Evolutionary conservation across 2,888 invertebrate genomes (phyloP).

Genomic region (Megalurothrips usitatus): DNA sequence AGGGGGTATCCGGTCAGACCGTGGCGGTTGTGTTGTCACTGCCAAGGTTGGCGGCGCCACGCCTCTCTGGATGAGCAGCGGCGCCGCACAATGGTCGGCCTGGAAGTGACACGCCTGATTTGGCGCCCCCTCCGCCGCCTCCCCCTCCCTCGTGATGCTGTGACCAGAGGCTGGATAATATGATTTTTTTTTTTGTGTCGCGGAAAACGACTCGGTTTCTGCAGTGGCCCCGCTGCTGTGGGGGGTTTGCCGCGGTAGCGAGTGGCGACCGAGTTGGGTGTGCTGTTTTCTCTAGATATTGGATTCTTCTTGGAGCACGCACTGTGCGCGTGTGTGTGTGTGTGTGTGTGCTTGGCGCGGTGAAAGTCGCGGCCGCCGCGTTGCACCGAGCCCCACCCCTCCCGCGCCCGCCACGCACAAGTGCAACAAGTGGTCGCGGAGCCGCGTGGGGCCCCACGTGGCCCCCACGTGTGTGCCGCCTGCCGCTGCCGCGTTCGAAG

Average conservation of each 20-base stretch:
- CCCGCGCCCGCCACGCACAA: not conserved
- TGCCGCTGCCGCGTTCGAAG: not conserved
- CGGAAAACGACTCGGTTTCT: no score
- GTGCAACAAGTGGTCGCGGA: not conserved
- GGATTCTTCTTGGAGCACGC: no score
- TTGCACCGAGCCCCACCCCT: not conserved
- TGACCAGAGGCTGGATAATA: no score
- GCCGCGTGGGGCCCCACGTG: not conserved
- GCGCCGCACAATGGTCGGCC: no score
- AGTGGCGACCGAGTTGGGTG: no score
- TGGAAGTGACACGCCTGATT: not conserved
- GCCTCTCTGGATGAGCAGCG: no score
- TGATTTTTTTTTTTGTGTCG: no score
- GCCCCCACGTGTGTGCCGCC: not conserved
- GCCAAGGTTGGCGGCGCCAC: not conserved
- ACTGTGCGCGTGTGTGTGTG: no score
- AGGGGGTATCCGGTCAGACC: not conserved
- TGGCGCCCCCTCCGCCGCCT: not conserved
- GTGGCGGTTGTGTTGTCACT: not conserved
- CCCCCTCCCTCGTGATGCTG: no score
- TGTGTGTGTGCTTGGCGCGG: not conserved
- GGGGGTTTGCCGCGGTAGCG: no score
- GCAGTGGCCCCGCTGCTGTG: no score
- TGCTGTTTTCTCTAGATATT: no score
- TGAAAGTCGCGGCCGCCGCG: not conserved